Base-by-base conservation (phyloP, 2,797 vertebrate genomes). In the Hoplostethus atlanticus region DNA sequence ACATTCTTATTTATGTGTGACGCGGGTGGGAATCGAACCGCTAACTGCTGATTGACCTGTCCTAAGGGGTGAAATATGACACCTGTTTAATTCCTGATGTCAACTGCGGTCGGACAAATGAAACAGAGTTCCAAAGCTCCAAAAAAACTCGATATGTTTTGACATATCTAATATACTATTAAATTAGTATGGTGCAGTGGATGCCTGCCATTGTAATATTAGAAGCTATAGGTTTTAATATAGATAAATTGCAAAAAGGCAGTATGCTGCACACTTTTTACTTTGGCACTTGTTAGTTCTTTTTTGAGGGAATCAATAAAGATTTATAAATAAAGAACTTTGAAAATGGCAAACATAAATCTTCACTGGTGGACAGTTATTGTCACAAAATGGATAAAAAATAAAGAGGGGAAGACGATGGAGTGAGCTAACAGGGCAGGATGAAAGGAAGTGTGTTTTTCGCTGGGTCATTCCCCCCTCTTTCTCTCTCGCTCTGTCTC, bases 341-440 rank as follows among this genome's bases (percentile, higher is more conserved):
- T 58, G 5, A 54, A 59, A 54, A 65, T 64, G 28, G 67, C 48
- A 71, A 55, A 60, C 71, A 75, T 84, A 76, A 69, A 82, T 90
- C 76, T 76, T 75, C 57, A 28, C 58, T 15, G 63, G 57, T 60
- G 80, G 79, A 72, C 70, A 79, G 72, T 79, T 71, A 69, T 78
- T 81, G 73, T 71, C 42, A 59, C 31, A 56, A 81, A 83, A 86
- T 67, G 12, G 63, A 57, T 64, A 61, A 54, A 73, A 73, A 71
- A 80, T 71, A 86, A 65, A 81, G 42, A 81, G 25, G 73, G 28
- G 66, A 48, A 61, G 52, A 75, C 73, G 77, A 79, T 62, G 67
- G 66, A 51, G 54, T 30, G 28, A 31, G 67, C 30, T 76, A 76
- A 66, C 57, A 63, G 79, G 46, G 31, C 34, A 40, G 38, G 55